Percentiles rank a stretch among this genome's conserved stretches.
Conservation (phyloP, 2,113 vertebrate species). For the Paradoxurus hermaphroditus region DNA sequence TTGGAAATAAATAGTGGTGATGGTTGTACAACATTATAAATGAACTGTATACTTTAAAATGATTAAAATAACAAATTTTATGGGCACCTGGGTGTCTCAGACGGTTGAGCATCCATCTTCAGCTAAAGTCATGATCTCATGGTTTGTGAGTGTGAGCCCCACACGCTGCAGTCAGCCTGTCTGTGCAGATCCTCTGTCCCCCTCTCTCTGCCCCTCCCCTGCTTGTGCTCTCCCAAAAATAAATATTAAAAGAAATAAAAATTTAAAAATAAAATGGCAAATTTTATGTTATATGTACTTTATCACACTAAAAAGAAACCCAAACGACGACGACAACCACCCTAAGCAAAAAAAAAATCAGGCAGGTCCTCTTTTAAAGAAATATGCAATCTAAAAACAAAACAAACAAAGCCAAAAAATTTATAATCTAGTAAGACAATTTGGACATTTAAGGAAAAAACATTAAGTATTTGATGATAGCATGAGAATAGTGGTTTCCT, state of each 20-base stretch:
- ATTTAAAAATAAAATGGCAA: neutral
- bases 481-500: neutral
- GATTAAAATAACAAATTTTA: neutral
- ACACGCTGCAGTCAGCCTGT: too few relatives aligned
- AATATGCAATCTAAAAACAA: too few relatives aligned
- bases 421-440: neutral
- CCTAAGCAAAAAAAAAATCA: neutral
- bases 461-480: neutral
- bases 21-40: neutral
- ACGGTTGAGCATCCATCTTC: too few relatives aligned
- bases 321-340: neutral
- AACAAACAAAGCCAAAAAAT: neutral
- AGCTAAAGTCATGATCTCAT: too few relatives aligned
- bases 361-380: neutral
- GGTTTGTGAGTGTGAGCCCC: too few relatives aligned
- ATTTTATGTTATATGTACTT: neutral
- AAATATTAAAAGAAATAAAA: too few relatives aligned
- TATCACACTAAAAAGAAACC: neutral
- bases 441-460: neutral
- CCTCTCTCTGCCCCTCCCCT: too few relatives aligned
- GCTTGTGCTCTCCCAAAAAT: too few relatives aligned
- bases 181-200: too few relatives aligned
- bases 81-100: neutral
- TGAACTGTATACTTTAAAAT: neutral
- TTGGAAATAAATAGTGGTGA: neutral